phyloP scores from a whole-genome alignment of 2,113 vertebrate genomes.

The Azemiops feae region DNA sequence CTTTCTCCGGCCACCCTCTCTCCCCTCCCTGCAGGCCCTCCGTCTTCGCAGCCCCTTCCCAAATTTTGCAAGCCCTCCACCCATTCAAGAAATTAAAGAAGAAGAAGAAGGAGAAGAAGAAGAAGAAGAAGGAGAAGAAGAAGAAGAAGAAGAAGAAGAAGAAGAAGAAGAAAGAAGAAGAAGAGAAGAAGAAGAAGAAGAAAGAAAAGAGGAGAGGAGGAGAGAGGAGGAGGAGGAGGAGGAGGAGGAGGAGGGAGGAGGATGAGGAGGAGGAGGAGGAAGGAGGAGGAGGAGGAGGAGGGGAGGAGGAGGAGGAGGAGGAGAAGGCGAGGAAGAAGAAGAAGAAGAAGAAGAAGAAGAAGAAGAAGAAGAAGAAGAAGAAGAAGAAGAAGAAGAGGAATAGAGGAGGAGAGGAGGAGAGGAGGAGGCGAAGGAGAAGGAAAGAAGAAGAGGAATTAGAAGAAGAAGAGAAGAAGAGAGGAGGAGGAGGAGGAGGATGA shows the following conservation, averaged over 20 bases:
- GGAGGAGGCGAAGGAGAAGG: slow-evolving; percentile 54
- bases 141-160: slow-evolving; percentile 54
- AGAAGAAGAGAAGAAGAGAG: slow-evolving; percentile 28
- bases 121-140: slow-evolving; percentile 51
- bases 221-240: no score
- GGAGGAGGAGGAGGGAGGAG: not conserved
- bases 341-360: slow-evolving; percentile 52
- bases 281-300: slow-evolving; percentile 2
- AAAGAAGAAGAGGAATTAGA: slow-evolving; percentile 51
- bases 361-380: slow-evolving; percentile 58
- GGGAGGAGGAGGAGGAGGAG: not conserved
- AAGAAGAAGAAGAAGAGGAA: slow-evolving; percentile 51
- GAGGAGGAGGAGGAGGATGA: no score
- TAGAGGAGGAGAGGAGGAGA: no score
- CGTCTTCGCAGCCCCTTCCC: slow-evolving; percentile 59
- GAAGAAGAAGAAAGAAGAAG: slow-evolving; percentile 39
- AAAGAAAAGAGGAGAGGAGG: no score
- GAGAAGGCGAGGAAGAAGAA: slow-evolving; percentile 52
- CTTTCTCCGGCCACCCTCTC: slow-evolving; percentile 36
- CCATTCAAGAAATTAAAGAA: slow-evolving; percentile 48
- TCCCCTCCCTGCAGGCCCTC: slow-evolving; percentile 14
- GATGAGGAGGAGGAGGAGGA: no score
- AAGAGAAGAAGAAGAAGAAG: no score
- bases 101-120: slow-evolving; percentile 54
- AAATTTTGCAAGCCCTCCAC: slow-evolving; percentile 75